Percentiles rank a stretch among this genome's conserved stretches.
Conservation (phyloP, 1,140 invertebrate genomes). For the Neodiprion pinetum region DNA sequence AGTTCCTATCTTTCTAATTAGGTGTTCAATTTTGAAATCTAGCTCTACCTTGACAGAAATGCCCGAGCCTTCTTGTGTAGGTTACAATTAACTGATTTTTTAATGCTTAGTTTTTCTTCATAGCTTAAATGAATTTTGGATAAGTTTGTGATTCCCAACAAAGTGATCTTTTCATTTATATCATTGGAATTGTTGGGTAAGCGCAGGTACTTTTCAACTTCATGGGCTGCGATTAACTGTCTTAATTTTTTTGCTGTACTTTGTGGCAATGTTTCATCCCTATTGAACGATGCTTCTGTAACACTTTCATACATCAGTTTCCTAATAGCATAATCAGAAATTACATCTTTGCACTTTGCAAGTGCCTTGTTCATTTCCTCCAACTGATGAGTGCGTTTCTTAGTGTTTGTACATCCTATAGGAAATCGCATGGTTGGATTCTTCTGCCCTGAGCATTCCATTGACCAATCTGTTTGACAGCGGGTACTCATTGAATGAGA, state of each 20-base stretch:
- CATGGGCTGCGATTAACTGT: slow-evolving; percentile 23
- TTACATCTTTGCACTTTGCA: slow-evolving; percentile 36
- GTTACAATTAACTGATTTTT: slow-evolving; percentile 36
- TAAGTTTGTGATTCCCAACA: slow-evolving; percentile 45
- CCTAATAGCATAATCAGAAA: slow-evolving; percentile 31
- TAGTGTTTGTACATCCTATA: slow-evolving; percentile 21
- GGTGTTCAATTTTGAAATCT: too few species aligned
- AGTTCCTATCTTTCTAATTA: too few species aligned
- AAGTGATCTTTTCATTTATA: slow-evolving; percentile 30
- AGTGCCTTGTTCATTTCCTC: slow-evolving; percentile 32
- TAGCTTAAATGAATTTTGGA: slow-evolving; percentile 34
- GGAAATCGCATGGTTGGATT: slow-evolving; percentile 18
- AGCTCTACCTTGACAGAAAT: slow-evolving; percentile 34
- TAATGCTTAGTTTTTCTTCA: slow-evolving; percentile 41
- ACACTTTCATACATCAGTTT: slow-evolving; percentile 40
- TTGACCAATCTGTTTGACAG: slow-evolving; percentile 30
- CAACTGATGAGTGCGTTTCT: neutral
- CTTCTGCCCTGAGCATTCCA: slow-evolving; percentile 29
- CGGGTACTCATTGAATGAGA: slow-evolving; percentile 31
- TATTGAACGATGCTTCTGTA: slow-evolving; percentile 26
- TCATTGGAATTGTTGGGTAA: slow-evolving; percentile 33
- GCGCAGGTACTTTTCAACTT: slow-evolving; percentile 41
- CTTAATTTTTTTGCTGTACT: slow-evolving; percentile 33
- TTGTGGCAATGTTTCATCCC: slow-evolving; percentile 23
- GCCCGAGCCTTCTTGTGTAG: slow-evolving; percentile 36